Evolutionary conservation across 1,140 invertebrate genomes (phyloP).

Genomic region (Drosophila hydei): DNA sequence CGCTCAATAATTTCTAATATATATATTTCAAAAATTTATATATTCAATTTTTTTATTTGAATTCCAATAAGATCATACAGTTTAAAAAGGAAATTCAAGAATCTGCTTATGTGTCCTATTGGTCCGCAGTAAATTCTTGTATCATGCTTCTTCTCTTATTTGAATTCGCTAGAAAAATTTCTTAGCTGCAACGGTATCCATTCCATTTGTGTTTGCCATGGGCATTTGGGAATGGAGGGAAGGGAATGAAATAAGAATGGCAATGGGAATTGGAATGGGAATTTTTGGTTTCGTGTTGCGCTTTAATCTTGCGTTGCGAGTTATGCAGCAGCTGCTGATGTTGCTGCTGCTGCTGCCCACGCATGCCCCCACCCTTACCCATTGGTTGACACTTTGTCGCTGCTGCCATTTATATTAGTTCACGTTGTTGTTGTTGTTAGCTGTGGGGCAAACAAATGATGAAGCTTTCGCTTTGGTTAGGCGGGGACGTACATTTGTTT

Average conservation of each 20-base stretch:
- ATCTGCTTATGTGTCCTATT: too few relatives aligned
- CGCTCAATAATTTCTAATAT: too few relatives aligned
- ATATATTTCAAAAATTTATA: too few relatives aligned
- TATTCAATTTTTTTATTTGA: too few relatives aligned
- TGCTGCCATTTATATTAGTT: slow-evolving; percentile 8
- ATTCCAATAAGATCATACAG: too few relatives aligned
- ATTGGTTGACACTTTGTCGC: slow-evolving; percentile 35
- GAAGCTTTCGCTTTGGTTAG: slow-evolving; percentile 40
- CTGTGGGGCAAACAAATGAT: slow-evolving; percentile 62
- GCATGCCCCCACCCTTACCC: slow-evolving; percentile 7
- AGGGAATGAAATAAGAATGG: slow-evolving; percentile 31
- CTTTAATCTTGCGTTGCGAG: slow-evolving; percentile 73
- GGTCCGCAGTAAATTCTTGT: not conserved
- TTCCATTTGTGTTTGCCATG: slow-evolving; percentile 58
- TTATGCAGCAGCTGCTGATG: slow-evolving; percentile 61
- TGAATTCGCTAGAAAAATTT: slow-evolving; percentile 53
- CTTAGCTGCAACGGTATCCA: slow-evolving; percentile 52
- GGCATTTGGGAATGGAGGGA: slow-evolving; percentile 45
- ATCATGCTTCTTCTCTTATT: slow-evolving; percentile 10
- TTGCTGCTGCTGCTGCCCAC: slow-evolving; percentile 58
- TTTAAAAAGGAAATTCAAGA: too few relatives aligned
- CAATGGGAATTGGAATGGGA: slow-evolving; percentile 41
- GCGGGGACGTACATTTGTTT: slow-evolving; percentile 47
- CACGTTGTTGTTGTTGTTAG: not conserved
- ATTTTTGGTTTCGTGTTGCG: slow-evolving; percentile 62